Evolutionary conservation across 2,888 invertebrate species (phyloP).

Genomic region (Syrista parreyssii): DNA sequence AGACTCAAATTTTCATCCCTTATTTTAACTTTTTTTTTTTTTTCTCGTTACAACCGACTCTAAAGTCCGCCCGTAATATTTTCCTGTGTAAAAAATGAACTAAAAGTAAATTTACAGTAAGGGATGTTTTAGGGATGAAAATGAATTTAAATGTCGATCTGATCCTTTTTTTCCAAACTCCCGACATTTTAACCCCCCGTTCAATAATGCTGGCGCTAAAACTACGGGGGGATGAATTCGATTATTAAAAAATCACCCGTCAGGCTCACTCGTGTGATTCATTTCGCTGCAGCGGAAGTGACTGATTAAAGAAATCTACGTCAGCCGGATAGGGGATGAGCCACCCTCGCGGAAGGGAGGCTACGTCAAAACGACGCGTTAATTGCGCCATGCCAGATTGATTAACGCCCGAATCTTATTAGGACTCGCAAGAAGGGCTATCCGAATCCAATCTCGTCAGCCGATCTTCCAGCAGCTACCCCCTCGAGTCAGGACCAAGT

Average conservation of each 20-base stretch:
- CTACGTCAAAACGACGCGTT: constrained; percentile 55
- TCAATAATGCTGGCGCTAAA: background rate
- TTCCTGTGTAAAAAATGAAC: background rate
- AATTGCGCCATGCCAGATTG: constrained; percentile 56
- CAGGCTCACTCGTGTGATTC: constrained; percentile 55
- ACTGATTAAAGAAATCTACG: constrained; percentile 60
- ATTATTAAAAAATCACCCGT: constrained; percentile 56
- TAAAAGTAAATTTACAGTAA: background rate
- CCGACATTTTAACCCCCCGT: background rate
- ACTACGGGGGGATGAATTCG: constrained; percentile 16
- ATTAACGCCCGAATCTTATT: constrained; percentile 50
- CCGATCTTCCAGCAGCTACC: constrained; percentile 13
- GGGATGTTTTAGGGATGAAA: too few relatives aligned
- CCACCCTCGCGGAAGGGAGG: constrained; percentile 23
- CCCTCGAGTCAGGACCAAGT: background rate
- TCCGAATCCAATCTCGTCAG: constrained; percentile 34
- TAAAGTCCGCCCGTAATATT: too few relatives aligned
- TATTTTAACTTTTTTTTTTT: background rate
- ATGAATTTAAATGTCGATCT: background rate
- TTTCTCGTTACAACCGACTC: too few relatives aligned
- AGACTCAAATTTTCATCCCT: background rate
- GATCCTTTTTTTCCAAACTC: background rate
- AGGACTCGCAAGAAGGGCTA: constrained; percentile 29
- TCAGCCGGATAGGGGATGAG: constrained; percentile 34
- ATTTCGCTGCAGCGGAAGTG: constrained; percentile 51